These are phyloP conservation scores for Harlomillsia oculata DNA, from an alignment of 1,140 invertebrate genomes.

Conservation along the genomic window DNA sequence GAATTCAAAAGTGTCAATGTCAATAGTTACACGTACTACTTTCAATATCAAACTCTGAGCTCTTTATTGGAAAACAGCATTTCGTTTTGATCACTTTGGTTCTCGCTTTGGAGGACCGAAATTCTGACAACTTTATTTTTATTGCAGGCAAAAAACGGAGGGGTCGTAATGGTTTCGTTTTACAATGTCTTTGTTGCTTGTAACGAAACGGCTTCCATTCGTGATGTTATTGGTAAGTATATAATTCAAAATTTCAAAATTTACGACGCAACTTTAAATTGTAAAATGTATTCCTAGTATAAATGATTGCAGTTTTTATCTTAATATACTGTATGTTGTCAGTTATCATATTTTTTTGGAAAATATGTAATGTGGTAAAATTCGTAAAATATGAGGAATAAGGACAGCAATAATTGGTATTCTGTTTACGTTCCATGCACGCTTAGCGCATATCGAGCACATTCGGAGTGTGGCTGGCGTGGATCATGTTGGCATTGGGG, in stretches of 20 bases:
- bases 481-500: conserved; percentile 75
- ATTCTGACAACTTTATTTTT: background rate
- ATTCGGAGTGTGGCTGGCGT: conserved; percentile 70
- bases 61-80: background rate
- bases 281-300: too few species aligned
- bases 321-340: too few species aligned
- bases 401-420: too few species aligned
- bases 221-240: conserved; percentile 46
- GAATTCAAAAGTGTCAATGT: background rate
- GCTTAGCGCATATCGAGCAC: conserved; percentile 77
- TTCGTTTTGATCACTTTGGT: background rate
- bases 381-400: too few species aligned
- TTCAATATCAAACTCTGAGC: background rate
- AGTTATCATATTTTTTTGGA: too few species aligned
- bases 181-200: conserved; percentile 36
- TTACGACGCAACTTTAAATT: background rate
- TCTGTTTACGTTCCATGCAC: background rate
- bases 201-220: conserved; percentile 39
- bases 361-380: too few species aligned
- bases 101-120: background rate
- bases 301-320: too few species aligned
- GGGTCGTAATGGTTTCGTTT: conserved; percentile 38
- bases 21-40: background rate
- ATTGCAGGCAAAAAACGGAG: conserved; percentile 34
- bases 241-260: background rate